Base-by-base conservation (phyloP, 2,113 vertebrate genomes). In the Ptilonorhynchus violaceus region DNA sequence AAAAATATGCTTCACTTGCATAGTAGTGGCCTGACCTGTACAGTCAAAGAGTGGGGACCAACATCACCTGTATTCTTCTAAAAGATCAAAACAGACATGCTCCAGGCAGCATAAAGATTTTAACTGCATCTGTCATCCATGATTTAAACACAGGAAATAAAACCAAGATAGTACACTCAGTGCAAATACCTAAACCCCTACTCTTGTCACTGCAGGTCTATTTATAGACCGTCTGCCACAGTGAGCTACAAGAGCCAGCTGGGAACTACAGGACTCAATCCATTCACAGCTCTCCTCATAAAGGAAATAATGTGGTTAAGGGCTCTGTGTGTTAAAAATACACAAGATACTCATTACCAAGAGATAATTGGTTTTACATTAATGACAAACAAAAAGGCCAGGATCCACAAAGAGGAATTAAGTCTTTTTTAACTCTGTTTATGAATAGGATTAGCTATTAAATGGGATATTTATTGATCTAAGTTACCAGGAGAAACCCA, bases 291-390 rank as follows among this genome's bases (percentile, higher is more conserved):
- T 91, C 67, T 87, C 56, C 77, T 92, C 88, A 39, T 22, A 89
- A 89, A 94, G 83, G 88, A 92, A 93, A 77, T 8, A 3, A 74
- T 22, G 76, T 87, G 91, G 96, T 96, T 92, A 93, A 93, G 85
- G 79, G 85, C 64, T 60, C 47, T 1, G 4, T 23, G 50, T 33
- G 64, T 94, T 89, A 94, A 93, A 96, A 96, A 95, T 56, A 89
- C 73, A 53, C 59, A 63, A 92, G 83, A 95, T 91, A 91, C 50
- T 92, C 46, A 92, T 89, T 94, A 93, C 37, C 28, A 35, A 73
- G 44, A 37, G 49, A 41, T 86, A 92, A 95, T 1, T 89, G 64
- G 79, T 53, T 96, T 85, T 87, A 84, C 39, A 58, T 50, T 89
- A 92, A 91, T 79, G 72, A 90, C 55, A 60, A 49, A 33, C 39